Evolutionary conservation across 2,888 invertebrate genomes (phyloP).

Genomic region (Drosophila longiperda): DNA sequence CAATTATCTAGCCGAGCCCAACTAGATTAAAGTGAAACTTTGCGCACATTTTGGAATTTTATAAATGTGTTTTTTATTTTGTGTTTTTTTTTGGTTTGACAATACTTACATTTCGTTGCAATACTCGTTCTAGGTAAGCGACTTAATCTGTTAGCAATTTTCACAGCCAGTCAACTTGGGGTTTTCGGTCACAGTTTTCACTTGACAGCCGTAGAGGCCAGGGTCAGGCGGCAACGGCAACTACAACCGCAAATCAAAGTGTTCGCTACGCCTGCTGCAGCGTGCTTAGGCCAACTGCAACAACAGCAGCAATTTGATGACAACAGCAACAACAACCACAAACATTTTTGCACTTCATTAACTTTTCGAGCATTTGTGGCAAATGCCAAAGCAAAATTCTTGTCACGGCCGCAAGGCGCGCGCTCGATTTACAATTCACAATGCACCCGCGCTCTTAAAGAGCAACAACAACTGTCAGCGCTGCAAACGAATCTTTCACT

Average conservation of each 20-base stretch:
- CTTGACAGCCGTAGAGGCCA: conserved; percentile 55
- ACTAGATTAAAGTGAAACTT: conserved; percentile 42
- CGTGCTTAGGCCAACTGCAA: conserved; percentile 30
- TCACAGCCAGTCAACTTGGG: conserved; percentile 35
- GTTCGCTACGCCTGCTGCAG: conserved; percentile 43
- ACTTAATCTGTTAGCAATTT: conserved; percentile 48
- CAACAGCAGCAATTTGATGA: conserved; percentile 44
- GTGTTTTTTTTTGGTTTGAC: not conserved
- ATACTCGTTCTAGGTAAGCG: conserved; percentile 26
- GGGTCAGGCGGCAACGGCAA: conserved; percentile 36
- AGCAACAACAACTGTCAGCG: conserved; percentile 39
- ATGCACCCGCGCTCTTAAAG: conserved; percentile 32
- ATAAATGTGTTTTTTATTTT: conserved; percentile 5
- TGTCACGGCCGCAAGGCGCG: conserved; percentile 25
- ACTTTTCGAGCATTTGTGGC: conserved; percentile 68
- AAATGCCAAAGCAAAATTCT: conserved; percentile 67
- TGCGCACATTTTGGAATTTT: conserved; percentile 19
- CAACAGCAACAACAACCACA: conserved; percentile 47
- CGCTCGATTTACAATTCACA: conserved; percentile 57
- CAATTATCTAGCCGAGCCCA: conserved; percentile 15
- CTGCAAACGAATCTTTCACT: conserved; percentile 48
- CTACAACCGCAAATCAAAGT: conserved; percentile 65
- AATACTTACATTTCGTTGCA: conserved; percentile 28
- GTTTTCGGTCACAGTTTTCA: conserved; percentile 65
- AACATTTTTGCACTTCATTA: conserved; percentile 79